Conservation (phyloP, 2,113 vertebrate genomes). For the Notiomystis cincta region DNA sequence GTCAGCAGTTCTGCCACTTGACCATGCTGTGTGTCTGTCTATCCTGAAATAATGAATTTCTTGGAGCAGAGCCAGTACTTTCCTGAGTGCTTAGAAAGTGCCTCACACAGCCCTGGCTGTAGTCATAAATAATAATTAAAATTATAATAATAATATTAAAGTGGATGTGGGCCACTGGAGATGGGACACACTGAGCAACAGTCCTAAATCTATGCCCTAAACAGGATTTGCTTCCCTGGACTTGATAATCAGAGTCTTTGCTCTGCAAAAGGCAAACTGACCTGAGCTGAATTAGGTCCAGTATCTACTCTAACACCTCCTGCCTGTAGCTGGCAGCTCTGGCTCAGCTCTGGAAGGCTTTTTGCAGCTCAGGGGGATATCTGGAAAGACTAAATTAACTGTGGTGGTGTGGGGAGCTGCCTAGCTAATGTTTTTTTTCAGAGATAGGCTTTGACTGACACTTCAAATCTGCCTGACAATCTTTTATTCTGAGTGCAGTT, state of each 20-base stretch:
- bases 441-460: slow-evolving; percentile 53
- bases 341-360: background rate
- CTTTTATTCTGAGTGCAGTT: slow-evolving; percentile 20
- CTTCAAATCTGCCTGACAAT: slow-evolving; percentile 45
- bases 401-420: background rate
- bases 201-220: background rate
- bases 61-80: slow-evolving; percentile 28
- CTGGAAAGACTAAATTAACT: slow-evolving; percentile 14
- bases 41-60: background rate
- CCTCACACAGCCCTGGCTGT: background rate
- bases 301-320: background rate
- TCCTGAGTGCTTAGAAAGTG: background rate
- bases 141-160: background rate
- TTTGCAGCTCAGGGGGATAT: slow-evolving; percentile 12
- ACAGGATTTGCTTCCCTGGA: background rate
- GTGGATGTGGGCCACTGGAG: background rate
- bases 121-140: background rate
- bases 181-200: background rate
- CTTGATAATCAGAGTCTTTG: background rate
- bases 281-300: background rate
- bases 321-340: slow-evolving; percentile 4
- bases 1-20: slow-evolving; percentile 8
- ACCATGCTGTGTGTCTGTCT: background rate
- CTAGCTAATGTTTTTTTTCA: slow-evolving; percentile 19
- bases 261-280: slow-evolving; percentile 3